Evolutionary conservation across 2,113 vertebrate genomes (phyloP).

Genomic region (Cervus canadensis): DNA sequence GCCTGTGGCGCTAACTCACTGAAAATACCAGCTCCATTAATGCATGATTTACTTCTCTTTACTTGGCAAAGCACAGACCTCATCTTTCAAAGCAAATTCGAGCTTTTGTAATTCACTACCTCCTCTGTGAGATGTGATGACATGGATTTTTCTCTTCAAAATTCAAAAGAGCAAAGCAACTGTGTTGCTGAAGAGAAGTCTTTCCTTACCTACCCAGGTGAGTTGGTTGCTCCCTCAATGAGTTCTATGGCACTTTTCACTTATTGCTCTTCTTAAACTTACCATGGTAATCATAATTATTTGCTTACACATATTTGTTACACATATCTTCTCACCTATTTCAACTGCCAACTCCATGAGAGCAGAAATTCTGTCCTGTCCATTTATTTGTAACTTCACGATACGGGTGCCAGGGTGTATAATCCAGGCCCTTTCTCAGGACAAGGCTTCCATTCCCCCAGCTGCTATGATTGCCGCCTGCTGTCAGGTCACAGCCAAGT

Average conservation of each 20-base stretch:
- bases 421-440: background rate
- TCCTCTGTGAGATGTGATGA: background rate
- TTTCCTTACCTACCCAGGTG: background rate
- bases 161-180: background rate
- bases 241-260: background rate
- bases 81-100: constrained; percentile 51
- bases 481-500: background rate
- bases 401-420: background rate
- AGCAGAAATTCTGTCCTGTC: background rate
- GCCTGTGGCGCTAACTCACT: constrained; percentile 60
- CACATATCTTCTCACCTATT: background rate
- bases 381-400: background rate
- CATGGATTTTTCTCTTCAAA: constrained; percentile 19
- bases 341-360: background rate
- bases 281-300: background rate
- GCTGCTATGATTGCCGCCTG: background rate
- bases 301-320: background rate
- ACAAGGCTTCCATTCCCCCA: background rate
- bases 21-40: constrained; percentile 55
- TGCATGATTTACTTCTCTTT: constrained; percentile 72
- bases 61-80: constrained; percentile 43
- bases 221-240: background rate
- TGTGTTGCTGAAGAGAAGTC: background rate
- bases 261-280: background rate
- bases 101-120: constrained; percentile 63